Percentiles rank a stretch among this genome's conserved stretches.
These are phyloP conservation scores for Leptonema lineaticorne DNA, from an alignment of 1,140 invertebrate species.

Conservation along the genomic window DNA sequence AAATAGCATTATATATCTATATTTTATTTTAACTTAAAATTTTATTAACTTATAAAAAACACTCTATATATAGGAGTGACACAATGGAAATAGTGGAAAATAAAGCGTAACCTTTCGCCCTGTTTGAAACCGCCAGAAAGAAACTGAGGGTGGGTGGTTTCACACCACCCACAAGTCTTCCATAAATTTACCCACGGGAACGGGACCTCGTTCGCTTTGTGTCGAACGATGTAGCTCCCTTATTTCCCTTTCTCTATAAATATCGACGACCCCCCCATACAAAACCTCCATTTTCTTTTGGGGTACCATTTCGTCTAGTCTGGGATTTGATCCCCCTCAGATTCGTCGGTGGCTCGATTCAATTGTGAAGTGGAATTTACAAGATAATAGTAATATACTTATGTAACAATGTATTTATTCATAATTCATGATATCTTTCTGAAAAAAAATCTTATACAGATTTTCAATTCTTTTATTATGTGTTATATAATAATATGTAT, in stretches of 20 bases:
- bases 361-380: not conserved
- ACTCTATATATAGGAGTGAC: not conserved
- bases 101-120: not conserved
- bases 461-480: too few species aligned
- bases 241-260: too few species aligned
- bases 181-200: not conserved
- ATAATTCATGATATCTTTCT: too few species aligned
- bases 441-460: too few species aligned
- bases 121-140: too few species aligned
- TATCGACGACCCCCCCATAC: not conserved
- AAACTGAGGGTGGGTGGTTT: not conserved
- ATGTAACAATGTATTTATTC: not conserved
- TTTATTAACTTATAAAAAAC: too few species aligned
- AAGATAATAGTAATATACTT: not conserved
- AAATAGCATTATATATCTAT: too few species aligned
- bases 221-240: not conserved
- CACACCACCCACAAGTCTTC: not conserved
- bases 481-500: too few species aligned
- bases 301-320: not conserved
- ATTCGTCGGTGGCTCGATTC: not conserved
- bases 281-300: not conserved
- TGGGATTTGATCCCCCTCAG: not conserved
- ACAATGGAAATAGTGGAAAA: not conserved
- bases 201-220: not conserved
- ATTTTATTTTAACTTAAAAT: too few species aligned